Evolutionary conservation across 2,888 invertebrate species (phyloP).

Genomic region (Mythimna loreyi): DNA sequence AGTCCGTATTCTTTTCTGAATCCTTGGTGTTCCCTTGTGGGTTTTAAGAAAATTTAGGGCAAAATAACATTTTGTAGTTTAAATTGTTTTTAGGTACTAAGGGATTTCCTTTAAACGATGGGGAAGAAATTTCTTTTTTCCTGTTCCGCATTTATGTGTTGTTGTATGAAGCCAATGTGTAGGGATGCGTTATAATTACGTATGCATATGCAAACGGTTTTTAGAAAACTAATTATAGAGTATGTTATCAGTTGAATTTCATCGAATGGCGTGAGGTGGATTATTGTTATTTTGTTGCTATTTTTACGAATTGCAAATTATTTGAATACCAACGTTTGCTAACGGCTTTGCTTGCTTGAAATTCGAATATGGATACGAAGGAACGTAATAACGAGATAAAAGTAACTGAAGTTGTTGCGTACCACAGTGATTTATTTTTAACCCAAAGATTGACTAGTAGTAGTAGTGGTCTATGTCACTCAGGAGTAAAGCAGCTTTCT

Average conservation of each 20-base stretch:
- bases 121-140: background rate
- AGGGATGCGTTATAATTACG: constrained; percentile 22
- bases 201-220: constrained; percentile 24
- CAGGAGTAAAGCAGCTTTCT: too few species aligned
- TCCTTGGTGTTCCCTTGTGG: background rate
- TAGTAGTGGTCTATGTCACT: too few species aligned
- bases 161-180: background rate
- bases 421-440: too few species aligned
- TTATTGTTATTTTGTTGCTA: constrained; percentile 34
- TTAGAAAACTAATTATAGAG: constrained; percentile 40
- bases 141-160: background rate
- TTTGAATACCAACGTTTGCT: background rate
- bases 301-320: constrained; percentile 15
- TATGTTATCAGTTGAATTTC: constrained; percentile 35
- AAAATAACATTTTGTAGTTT: constrained; percentile 2
- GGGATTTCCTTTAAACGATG: background rate
- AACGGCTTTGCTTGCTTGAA: background rate
- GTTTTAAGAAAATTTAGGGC: background rate
- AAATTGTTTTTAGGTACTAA: background rate
- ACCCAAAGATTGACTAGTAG: too few species aligned
- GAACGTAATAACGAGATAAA: too few species aligned
- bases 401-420: too few species aligned
- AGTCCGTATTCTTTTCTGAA: background rate
- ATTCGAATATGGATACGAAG: too few species aligned
- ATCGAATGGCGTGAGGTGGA: constrained; percentile 35